Base-by-base conservation (phyloP, 1,140 invertebrate species). In the Drosophila subobscura region DNA sequence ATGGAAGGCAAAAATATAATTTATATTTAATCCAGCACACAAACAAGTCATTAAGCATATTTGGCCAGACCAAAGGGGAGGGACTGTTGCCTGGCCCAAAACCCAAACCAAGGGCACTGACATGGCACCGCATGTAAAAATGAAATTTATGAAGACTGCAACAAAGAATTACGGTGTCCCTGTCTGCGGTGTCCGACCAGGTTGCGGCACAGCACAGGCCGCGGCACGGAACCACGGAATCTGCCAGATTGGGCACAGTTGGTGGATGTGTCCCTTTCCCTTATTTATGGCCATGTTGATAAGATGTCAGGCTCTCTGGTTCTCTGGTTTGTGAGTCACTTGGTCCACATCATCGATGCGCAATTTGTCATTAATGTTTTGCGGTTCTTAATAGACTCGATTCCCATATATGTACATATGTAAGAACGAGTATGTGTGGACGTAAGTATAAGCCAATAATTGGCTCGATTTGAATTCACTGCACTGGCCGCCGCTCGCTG, bases 101-200 rank as follows among this genome's bases (percentile, higher is more conserved):
- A 23, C 52, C 22, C 50, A 41, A 54, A 23, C 23, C 23, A 46
- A 45, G 70, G 47, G 20, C 63, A 49, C 60, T 75, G 79, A 56
- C 80, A 75, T 33, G 42, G 67, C 56, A 47, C 46, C 60, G 59
- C 72, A 77, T 85, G 80, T 86, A 73, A 55, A 75, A 74, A 71
- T 41, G 51, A 80, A 85, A 85, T 85, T 86, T 85, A 85, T 85
- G 81, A 86, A 86, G 81, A 85, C 81, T 86, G 81, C 81, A 81
- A 64, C 64, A 74, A 86, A 88, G 77, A 85, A 61, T 86, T 86
- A 77, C 81, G 67, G 56, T 68, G 52, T 56, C 25, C 40, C 33
- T 41, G 49, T 37, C 33, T 37, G 33, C 33, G 4, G 10, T 12
- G 33, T 37, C 10, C 33, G 33, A 37, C 10, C 33, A 37, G 33